A percentile compares a stretch with the other conserved stretches of the same genome.
phyloP scores from a whole-genome alignment of 35 echinoderm and acorn worm genomes.

The Eucidaris tribuloides region DNA sequence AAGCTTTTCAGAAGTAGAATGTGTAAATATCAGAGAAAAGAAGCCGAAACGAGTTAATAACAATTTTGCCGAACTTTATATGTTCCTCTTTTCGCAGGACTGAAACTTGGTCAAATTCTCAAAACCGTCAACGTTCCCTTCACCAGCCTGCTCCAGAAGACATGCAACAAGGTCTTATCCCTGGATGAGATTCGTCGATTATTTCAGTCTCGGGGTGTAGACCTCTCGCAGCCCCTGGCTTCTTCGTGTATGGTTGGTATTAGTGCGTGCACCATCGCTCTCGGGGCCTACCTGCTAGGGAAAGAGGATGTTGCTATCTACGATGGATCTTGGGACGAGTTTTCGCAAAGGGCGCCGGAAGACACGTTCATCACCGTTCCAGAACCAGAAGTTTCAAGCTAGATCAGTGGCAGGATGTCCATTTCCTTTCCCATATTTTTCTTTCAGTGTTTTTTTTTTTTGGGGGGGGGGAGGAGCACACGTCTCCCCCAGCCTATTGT shows the following conservation, averaged over 20 bases:
- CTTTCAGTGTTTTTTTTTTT: too few relatives aligned
- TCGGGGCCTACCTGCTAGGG: slow-evolving; percentile 67
- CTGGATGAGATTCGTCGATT: slow-evolving; percentile 39
- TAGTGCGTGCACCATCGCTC: slow-evolving; percentile 49
- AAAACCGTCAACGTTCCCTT: slow-evolving; percentile 66
- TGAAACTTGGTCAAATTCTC: slow-evolving; percentile 57
- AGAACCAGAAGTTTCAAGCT: too few relatives aligned
- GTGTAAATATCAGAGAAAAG: too few relatives aligned
- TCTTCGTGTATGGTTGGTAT: slow-evolving; percentile 65
- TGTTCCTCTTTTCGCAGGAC: slow-evolving; percentile 25
- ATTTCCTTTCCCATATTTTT: too few relatives aligned
- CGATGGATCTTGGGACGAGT: slow-evolving; percentile 92
- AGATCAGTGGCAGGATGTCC: too few relatives aligned
- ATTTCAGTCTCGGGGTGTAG: slow-evolving; percentile 64
- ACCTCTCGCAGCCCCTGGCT: slow-evolving; percentile 53
- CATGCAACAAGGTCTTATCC: slow-evolving; percentile 16
- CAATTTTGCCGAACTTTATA: background rate
- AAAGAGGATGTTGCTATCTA: slow-evolving; percentile 68
- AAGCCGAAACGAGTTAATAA: too few relatives aligned
- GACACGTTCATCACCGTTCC: background rate
- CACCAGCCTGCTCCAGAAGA: slow-evolving; percentile 28
- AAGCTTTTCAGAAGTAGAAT: too few relatives aligned
- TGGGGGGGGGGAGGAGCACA: too few relatives aligned
- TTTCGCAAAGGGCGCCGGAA: background rate
- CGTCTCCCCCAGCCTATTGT: too few relatives aligned